These are phyloP conservation scores for Zeus faber DNA, from an alignment of 2,113 vertebrate species.

Conservation along the genomic window DNA sequence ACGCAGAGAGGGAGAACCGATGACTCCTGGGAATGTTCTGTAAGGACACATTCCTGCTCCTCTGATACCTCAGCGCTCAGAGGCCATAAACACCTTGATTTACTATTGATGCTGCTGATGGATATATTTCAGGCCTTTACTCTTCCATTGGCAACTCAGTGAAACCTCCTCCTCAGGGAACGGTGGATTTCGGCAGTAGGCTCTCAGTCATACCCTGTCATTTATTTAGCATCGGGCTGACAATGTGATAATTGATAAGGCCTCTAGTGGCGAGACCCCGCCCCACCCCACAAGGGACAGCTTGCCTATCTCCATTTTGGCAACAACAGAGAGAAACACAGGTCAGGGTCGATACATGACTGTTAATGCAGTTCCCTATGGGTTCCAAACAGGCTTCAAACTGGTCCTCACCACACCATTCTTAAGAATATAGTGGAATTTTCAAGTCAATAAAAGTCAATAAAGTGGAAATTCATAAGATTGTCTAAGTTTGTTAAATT, in stretches of 20 bases:
- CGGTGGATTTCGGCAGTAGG: constrained; percentile 19
- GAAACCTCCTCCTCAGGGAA: constrained; percentile 41
- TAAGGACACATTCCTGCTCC: constrained; percentile 40
- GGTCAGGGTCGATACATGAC: too few species aligned
- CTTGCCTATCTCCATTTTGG: too few species aligned
- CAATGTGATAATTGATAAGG: constrained; percentile 43
- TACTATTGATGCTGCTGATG: constrained; percentile 49
- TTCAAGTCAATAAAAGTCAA: too few species aligned
- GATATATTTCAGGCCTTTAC: constrained; percentile 53
- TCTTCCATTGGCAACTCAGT: constrained; percentile 39
- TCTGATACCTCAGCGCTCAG: constrained; percentile 34
- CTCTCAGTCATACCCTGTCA: constrained; percentile 22
- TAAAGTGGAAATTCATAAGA: too few species aligned
- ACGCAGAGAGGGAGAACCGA: constrained; percentile 20
- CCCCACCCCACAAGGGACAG: background rate
- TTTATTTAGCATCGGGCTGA: constrained; percentile 37
- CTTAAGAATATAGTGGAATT: too few species aligned
- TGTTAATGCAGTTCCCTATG: too few species aligned
- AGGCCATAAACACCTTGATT: constrained; percentile 58
- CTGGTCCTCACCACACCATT: too few species aligned
- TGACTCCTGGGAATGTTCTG: constrained; percentile 29
- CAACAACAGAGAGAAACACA: too few species aligned
- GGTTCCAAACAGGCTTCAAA: too few species aligned
- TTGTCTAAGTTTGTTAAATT: too few species aligned
- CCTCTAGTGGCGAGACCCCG: constrained; percentile 3